Conservation (phyloP, 2,888 invertebrate genomes). For the Orthosia gracilis region DNA sequence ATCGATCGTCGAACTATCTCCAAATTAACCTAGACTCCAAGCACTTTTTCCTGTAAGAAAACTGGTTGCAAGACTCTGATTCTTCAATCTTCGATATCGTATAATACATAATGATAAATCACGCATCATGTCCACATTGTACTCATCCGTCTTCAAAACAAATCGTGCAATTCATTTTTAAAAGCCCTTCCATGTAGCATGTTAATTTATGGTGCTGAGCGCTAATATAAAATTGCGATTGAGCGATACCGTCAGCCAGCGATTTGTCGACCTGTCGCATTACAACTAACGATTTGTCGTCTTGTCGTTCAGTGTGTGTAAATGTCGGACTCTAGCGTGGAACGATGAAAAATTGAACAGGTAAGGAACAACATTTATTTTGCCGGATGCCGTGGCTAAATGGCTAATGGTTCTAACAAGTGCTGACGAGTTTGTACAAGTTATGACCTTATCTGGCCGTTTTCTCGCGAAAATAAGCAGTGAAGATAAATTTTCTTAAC, state of each 20-base stretch:
- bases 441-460: neutral
- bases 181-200: constrained; percentile 38
- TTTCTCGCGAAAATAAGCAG: neutral
- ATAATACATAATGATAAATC: constrained; percentile 20
- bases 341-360: constrained; percentile 49
- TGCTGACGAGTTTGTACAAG: constrained; percentile 13
- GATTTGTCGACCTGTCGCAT: constrained; percentile 41
- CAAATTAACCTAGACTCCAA: neutral
- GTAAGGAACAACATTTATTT: constrained; percentile 28
- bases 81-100: neutral
- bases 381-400: constrained; percentile 7
- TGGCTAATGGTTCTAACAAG: constrained; percentile 29
- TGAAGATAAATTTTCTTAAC: constrained; percentile 1
- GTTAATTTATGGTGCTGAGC: constrained; percentile 43
- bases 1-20: neutral
- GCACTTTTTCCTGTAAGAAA: neutral
- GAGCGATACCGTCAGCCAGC: constrained; percentile 48
- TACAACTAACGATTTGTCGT: constrained; percentile 36
- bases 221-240: constrained; percentile 50
- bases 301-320: constrained; percentile 35
- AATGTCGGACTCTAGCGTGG: constrained; percentile 16
- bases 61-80: neutral
- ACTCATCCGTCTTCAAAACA: constrained; percentile 22
- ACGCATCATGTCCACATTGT: constrained; percentile 25
- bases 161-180: constrained; percentile 32